These are phyloP conservation scores for Zoanthus sociatus DNA, from an alignment of 92 coral and sea anemone genomes.

Conservation along the genomic window DNA sequence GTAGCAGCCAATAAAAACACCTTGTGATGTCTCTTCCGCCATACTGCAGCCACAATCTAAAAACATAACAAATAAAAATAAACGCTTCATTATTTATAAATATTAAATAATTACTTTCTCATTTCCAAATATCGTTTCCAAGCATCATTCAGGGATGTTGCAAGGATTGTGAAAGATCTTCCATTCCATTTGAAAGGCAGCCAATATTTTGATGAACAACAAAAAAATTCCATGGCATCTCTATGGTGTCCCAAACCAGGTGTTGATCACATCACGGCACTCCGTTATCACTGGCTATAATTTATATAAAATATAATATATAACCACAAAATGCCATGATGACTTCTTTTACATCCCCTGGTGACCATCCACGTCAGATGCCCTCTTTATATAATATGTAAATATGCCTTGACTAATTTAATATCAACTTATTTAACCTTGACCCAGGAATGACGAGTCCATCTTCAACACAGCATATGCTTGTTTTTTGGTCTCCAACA, in stretches of 20 bases:
- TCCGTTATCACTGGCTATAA: too few relatives aligned
- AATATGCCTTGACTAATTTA: background rate
- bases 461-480: conserved; percentile 97
- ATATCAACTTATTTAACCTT: conserved; percentile 54
- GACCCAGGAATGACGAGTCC: conserved; percentile 90
- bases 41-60: conserved; percentile 87
- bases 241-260: too few relatives aligned
- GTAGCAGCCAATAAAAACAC: conserved; percentile 89
- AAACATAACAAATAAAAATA: background rate
- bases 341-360: background rate
- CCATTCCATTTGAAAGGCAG: too few relatives aligned
- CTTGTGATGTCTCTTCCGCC: conserved; percentile 97
- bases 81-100: background rate
- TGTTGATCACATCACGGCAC: too few relatives aligned
- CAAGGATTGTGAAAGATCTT: too few relatives aligned
- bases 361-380: background rate
- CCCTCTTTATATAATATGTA: background rate
- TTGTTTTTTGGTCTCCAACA: conserved; percentile 96
- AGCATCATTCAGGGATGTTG: too few relatives aligned
- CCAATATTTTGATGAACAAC: too few relatives aligned
- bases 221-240: too few relatives aligned
- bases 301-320: too few relatives aligned
- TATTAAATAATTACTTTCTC: too few relatives aligned
- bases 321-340: too few relatives aligned
- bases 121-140: background rate